Base-by-base conservation (phyloP, 2,888 invertebrate species). In the Stictocephala bisonia region DNA sequence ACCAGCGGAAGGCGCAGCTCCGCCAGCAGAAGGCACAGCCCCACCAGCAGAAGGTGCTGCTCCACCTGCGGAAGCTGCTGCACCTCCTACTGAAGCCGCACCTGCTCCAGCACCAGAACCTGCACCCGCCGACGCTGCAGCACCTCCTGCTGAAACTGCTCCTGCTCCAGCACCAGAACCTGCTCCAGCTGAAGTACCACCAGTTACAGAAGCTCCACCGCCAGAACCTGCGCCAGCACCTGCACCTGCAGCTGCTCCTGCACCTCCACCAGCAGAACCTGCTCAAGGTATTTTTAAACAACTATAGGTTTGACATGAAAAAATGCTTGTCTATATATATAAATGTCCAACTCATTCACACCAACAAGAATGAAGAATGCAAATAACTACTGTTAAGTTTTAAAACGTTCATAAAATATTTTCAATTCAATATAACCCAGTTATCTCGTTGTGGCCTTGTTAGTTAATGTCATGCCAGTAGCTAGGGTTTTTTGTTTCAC, bases 21-120 rank as follows among this genome's bases (percentile, higher is more conserved):
- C 74, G 1, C 56, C 50, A 0, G 74, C 50, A 22, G 68, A 66
- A 4, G 31, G 1, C 40, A 53, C 27, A 11, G 71, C 72, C 3
- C 67, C 74, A 3, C 26, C 74, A 1, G 67, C 74, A 6, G 74
- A 71, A 24, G 66, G 64, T 3, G 51, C 71, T n/a, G 50, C 73
- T 1, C 69, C 73, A 15, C 56, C 68, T 31, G 58, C 41, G 18
- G 60, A 29, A 26, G 40, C 67, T 2, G 64, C 60, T 11, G 64
- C 50, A 24, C 35, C 60, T 22, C 29, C 69, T 11, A 40, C 68
- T 15, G 26, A 68, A 0, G 50, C 67, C 0, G 44, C 74, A 4
- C 51, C 74, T 0, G 67, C 74, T 1, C 56, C 50, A 2, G 72
- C 50, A 15, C 48, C 67, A 13, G 20, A 44, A 22, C 60, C 58